phyloP scores from a whole-genome alignment of 2,113 vertebrate species.

The Canis aureus region DNA sequence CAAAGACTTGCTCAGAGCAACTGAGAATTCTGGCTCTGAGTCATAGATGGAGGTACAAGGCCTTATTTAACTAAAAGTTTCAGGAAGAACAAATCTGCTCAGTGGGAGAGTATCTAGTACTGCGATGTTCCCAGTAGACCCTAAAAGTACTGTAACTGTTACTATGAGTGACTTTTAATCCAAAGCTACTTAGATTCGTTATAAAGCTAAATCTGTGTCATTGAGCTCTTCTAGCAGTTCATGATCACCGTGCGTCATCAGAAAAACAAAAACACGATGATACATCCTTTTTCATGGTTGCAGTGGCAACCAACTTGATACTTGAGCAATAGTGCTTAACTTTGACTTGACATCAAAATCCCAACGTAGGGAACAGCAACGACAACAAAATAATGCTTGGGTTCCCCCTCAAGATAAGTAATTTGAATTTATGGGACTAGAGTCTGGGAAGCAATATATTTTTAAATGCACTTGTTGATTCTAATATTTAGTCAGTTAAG shows the following conservation, averaged over 20 bases:
- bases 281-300: not conserved
- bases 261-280: not conserved
- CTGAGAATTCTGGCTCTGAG: not conserved
- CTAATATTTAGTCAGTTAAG: not conserved
- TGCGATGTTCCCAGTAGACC: not conserved
- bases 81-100: not conserved
- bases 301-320: not conserved
- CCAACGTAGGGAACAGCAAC: not conserved
- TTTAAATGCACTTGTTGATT: not conserved
- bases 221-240: not conserved
- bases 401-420: not conserved
- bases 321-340: not conserved
- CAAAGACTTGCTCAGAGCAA: not conserved
- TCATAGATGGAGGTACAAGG: not conserved
- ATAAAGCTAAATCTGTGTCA: constrained; percentile 30
- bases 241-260: not conserved
- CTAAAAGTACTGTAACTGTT: not conserved
- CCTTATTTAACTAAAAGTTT: not conserved
- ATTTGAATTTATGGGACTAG: not conserved
- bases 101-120: not conserved
- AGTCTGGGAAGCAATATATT: not conserved
- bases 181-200: not conserved
- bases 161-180: not conserved
- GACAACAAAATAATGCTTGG: not conserved
- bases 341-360: not conserved